These are phyloP conservation scores for Harlomillsia oculata DNA, from an alignment of 1,140 invertebrate genomes.

Conservation along the genomic window DNA sequence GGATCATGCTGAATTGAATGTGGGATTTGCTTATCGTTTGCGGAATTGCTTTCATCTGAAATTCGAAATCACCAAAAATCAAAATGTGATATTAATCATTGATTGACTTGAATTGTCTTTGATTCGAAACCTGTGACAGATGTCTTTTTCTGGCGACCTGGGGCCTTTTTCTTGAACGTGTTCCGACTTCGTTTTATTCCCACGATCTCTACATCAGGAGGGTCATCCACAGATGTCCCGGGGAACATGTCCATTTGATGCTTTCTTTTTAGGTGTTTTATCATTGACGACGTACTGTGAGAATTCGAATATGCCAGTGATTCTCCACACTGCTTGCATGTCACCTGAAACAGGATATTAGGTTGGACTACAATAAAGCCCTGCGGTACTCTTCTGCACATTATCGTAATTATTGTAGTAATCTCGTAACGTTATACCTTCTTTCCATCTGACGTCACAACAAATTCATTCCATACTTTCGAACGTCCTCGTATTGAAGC, in stretches of 20 bases:
- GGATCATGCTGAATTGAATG: constrained; percentile 25
- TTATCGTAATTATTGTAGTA: neutral
- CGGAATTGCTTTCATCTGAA: neutral
- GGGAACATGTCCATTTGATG: constrained; percentile 24
- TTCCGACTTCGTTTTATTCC: neutral
- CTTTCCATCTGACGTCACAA: constrained; percentile 21
- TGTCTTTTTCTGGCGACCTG: neutral
- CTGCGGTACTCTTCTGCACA: too few species aligned
- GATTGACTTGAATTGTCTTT: neutral
- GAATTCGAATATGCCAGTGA: constrained; percentile 27
- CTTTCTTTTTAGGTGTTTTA: constrained; percentile 28
- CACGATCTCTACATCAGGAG: neutral
- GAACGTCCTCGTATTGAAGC: constrained; percentile 19
- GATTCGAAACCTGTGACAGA: neutral
- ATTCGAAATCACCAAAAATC: neutral
- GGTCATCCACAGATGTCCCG: neutral
- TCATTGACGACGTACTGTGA: constrained; percentile 29
- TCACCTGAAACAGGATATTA: constrained; percentile 9
- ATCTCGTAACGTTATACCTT: constrained; percentile 5
- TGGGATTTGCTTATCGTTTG: constrained; percentile 9
- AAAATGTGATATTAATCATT: neutral
- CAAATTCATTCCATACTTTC: constrained; percentile 29
- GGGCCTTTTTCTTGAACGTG: neutral
- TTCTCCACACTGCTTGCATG: constrained; percentile 19
- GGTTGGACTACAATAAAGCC: neutral